Conservation (phyloP, 1,140 invertebrate genomes). For the Thaumetopoea pityocampa region DNA sequence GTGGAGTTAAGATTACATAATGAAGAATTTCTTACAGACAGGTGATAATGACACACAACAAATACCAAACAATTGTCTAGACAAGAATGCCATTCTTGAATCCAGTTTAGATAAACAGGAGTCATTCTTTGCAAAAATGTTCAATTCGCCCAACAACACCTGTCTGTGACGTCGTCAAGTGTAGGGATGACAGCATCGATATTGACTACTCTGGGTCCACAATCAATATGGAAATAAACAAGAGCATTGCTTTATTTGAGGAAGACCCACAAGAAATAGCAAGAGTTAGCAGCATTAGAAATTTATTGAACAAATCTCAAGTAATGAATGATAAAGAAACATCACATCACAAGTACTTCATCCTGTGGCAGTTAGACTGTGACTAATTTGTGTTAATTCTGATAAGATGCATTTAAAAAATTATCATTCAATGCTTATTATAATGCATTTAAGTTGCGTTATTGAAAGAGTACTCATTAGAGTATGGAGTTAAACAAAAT, state of each 20-base stretch:
- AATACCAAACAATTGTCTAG: conserved; percentile 1
- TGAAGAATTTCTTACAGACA: conserved; percentile 48
- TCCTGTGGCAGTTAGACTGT: no score
- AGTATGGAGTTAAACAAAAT: no score
- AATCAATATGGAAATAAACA: conserved; percentile 68
- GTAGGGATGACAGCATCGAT: conserved; percentile 52
- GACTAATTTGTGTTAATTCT: no score
- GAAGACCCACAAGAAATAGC: conserved; percentile 44
- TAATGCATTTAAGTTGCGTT: no score
- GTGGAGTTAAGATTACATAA: conserved; percentile 38
- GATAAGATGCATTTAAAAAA: no score
- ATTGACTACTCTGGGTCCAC: conserved; percentile 62
- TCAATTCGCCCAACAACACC: conserved; percentile 32
- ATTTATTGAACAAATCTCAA: conserved; percentile 41
- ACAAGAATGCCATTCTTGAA: conserved; percentile 23
- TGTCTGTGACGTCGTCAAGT: conserved; percentile 32
- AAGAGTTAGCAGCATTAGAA: conserved; percentile 48
- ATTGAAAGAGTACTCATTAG: no score
- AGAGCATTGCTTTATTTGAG: conserved; percentile 59
- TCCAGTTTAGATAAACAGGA: conserved; percentile 53
- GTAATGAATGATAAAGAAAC: conserved; percentile 13
- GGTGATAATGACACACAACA: conserved; percentile 1
- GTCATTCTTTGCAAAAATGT: conserved; percentile 72
- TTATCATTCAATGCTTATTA: no score
- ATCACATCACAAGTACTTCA: no score